These are phyloP conservation scores for Nannobrachium achirus DNA, from an alignment of 2,113 vertebrate genomes.

Conservation along the genomic window DNA sequence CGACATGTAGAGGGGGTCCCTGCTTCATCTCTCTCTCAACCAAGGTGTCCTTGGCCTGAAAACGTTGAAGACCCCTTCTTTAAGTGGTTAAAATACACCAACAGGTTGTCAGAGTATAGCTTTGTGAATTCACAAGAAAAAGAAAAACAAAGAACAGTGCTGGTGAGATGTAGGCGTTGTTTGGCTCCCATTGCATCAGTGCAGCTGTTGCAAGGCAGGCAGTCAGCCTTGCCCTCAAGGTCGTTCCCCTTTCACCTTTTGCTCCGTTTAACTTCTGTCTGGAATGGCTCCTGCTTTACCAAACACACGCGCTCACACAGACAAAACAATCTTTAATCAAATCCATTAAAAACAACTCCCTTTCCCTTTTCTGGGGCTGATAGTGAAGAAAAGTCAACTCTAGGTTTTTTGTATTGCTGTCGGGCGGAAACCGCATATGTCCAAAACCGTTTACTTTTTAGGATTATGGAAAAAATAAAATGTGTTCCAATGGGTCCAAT, in stretches of 20 bases:
- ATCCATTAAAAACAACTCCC: not conserved
- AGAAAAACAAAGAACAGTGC: no score
- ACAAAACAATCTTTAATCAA: slow-evolving; percentile 7
- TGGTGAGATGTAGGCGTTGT: no score
- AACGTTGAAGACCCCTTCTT: no score
- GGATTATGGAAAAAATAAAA: no score
- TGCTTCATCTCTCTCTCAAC: no score
- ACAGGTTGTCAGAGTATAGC: not conserved
- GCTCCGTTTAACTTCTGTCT: not conserved
- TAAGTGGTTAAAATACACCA: no score
- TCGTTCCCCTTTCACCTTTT: slow-evolving; percentile 8
- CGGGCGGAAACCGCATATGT: no score
- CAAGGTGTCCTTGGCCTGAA: no score
- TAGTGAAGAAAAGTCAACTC: not conserved
- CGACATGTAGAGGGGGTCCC: no score
- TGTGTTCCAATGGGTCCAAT: no score
- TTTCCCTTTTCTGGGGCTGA: not conserved
- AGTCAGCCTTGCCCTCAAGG: not conserved
- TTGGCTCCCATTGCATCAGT: not conserved
- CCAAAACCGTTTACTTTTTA: no score
- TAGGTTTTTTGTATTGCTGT: no score
- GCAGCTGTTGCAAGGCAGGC: not conserved
- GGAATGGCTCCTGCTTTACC: not conserved
- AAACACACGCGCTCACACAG: slow-evolving; percentile 13
- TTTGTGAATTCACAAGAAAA: not conserved